Evolutionary conservation across 2,888 invertebrate species (phyloP).

Genomic region (Automeris io): DNA sequence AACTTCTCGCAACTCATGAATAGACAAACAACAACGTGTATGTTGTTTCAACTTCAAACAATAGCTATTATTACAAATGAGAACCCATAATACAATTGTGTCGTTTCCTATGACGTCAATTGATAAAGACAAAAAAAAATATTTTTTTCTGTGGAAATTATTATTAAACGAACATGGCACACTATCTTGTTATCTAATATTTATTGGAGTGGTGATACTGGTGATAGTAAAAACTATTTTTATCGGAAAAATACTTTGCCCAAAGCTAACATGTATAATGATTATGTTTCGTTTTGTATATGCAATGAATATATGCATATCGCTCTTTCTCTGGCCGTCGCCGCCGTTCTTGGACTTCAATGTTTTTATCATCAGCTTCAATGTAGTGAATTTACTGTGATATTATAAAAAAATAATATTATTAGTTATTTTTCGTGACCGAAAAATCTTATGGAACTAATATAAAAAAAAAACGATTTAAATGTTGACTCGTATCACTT

Average conservation of each 20-base stretch:
- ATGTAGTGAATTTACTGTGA: too few relatives aligned
- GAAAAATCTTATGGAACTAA: too few relatives aligned
- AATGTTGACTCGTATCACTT: too few relatives aligned
- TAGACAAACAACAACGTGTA: constrained; percentile 2
- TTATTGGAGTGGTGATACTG: constrained; percentile 4
- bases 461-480: too few relatives aligned
- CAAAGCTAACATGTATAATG: too few relatives aligned
- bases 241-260: background rate
- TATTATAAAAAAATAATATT: too few relatives aligned
- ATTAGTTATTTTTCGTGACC: too few relatives aligned
- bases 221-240: constrained; percentile 1
- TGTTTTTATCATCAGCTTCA: too few relatives aligned
- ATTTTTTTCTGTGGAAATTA: constrained; percentile 5
- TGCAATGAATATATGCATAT: too few relatives aligned
- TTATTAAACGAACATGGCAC: constrained; percentile 5
- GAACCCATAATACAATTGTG: constrained; percentile 16
- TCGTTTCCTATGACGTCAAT: constrained; percentile 8
- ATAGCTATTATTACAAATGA: constrained; percentile 11
- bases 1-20: constrained; percentile 10
- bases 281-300: too few relatives aligned
- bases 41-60: constrained; percentile 9
- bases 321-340: too few relatives aligned
- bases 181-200: constrained; percentile 2
- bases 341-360: too few relatives aligned
- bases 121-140: constrained; percentile 4